Conservation (phyloP, 2,797 vertebrate genomes). For the Gymnoscopelus microlampas region DNA sequence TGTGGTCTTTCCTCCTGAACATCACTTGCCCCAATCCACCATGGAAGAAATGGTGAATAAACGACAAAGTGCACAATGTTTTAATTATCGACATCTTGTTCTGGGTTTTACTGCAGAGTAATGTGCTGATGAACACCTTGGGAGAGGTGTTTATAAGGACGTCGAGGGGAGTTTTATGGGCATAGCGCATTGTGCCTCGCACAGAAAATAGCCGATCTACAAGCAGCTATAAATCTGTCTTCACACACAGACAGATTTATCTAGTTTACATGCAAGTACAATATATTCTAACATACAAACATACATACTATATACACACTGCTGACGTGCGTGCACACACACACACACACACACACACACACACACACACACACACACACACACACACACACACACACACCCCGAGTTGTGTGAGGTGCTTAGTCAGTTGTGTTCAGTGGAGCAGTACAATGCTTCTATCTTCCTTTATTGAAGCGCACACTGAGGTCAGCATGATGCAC, state of each 20-base stretch:
- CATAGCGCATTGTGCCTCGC: neutral
- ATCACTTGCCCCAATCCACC: no score
- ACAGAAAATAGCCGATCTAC: no score
- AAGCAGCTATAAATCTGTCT: no score
- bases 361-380: slow-evolving; percentile 17
- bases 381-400: slow-evolving; percentile 6
- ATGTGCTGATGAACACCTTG: slow-evolving; percentile 12
- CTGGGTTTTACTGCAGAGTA: slow-evolving; percentile 10
- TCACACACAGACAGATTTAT: no score
- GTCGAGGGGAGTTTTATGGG: slow-evolving; percentile 9
- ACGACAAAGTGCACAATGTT: no score
- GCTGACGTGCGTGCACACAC: neutral
- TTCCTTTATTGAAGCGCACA: slow-evolving; percentile 47
- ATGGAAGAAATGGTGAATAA: no score
- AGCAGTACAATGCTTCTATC: slow-evolving; percentile 36
- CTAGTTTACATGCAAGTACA: no score
- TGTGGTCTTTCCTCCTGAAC: no score
- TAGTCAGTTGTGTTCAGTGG: slow-evolving; percentile 50
- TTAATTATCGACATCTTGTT: no score
- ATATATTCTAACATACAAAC: neutral
- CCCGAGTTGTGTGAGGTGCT: slow-evolving; percentile 17
- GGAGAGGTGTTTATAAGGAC: neutral
- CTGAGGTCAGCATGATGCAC: neutral
- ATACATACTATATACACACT: neutral
- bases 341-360: slow-evolving; percentile 1